A percentile compares a stretch with the other conserved stretches of the same genome.
Evolutionary conservation across 1,140 invertebrate species (phyloP).

Genomic region (Cydia fagiglandana): DNA sequence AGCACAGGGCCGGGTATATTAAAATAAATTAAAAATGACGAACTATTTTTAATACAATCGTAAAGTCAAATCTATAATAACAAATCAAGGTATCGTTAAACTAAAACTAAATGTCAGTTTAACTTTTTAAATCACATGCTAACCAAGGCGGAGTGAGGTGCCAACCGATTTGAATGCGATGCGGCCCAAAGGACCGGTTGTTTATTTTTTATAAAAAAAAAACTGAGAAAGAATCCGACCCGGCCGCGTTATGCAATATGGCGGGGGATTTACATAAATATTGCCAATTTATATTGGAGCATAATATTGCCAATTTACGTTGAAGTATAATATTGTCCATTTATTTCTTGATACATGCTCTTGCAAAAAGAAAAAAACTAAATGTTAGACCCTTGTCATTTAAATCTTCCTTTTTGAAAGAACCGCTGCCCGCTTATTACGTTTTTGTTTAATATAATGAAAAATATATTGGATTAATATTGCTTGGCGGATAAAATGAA

Average conservation of each 20-base stretch:
- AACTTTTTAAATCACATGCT: slow-evolving; percentile 10
- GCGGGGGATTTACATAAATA: slow-evolving; percentile 29
- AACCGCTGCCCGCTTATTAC: neutral
- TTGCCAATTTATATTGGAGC: slow-evolving; percentile 27
- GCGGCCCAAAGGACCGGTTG: slow-evolving; percentile 52
- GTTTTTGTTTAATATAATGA: neutral
- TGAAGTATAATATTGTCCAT: slow-evolving; percentile 28
- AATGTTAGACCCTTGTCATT: neutral
- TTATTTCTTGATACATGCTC: slow-evolving; percentile 4
- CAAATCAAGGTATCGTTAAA: neutral
- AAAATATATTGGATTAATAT: neutral
- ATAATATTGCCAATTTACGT: slow-evolving; percentile 21
- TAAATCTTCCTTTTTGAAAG: slow-evolving; percentile 9
- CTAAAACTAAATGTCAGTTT: slow-evolving; percentile 7
- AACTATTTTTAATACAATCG: neutral
- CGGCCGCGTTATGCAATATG: slow-evolving; percentile 32
- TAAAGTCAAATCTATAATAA: neutral
- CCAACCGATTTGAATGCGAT: slow-evolving; percentile 63
- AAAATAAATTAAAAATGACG: neutral
- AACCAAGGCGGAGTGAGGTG: slow-evolving; percentile 48
- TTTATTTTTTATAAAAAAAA: slow-evolving; percentile 57
- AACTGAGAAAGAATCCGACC: slow-evolving; percentile 43
- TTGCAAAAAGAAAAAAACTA: neutral
- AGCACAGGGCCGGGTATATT: slow-evolving; percentile 30
- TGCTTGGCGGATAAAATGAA: neutral